Conservation (phyloP, 2,113 vertebrate genomes). For the Psophia crepitans region DNA sequence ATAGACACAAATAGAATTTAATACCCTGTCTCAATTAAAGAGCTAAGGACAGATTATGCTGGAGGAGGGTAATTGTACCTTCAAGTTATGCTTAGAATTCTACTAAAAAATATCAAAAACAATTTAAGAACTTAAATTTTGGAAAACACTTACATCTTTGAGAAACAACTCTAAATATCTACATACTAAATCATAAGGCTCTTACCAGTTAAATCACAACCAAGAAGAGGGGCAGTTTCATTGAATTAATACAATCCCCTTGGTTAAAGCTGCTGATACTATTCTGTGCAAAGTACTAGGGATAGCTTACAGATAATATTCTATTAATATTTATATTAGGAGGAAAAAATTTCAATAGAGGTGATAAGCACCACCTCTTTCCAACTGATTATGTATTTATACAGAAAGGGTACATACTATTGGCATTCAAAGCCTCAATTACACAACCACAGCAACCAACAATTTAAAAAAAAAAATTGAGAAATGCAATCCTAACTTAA, state of each 20-base stretch:
- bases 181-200: neutral
- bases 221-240: neutral
- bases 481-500: constrained; percentile 40
- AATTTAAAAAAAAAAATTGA: constrained; percentile 26
- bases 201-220: neutral
- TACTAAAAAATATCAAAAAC: neutral
- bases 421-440: neutral
- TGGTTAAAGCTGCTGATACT: neutral
- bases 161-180: neutral
- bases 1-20: neutral
- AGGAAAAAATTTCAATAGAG: neutral
- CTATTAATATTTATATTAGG: neutral
- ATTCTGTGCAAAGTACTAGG: neutral
- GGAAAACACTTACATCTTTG: neutral
- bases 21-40: neutral
- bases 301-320: neutral
- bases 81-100: neutral
- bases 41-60: neutral
- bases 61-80: neutral
- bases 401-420: neutral
- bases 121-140: neutral
- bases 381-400: neutral
- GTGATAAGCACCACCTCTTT: neutral
- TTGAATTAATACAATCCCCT: neutral
- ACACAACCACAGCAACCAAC: constrained; percentile 21